Percentiles rank a stretch among this genome's conserved stretches.
These are phyloP conservation scores for Hapalemur alaotrensis DNA, from an alignment of 2,797 vertebrate species.

Conservation along the genomic window DNA sequence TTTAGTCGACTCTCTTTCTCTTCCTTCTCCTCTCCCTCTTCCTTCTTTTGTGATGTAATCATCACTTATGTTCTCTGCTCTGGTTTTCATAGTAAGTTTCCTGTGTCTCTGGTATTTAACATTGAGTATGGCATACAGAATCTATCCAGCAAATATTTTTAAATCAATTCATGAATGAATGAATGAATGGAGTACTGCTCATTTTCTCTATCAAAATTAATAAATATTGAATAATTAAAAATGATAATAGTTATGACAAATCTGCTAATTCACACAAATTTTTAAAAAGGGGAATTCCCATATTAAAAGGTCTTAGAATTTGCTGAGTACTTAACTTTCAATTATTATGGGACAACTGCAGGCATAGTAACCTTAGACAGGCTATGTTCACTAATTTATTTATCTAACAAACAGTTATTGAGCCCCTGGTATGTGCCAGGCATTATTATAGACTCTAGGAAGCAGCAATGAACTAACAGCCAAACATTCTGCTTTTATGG, in stretches of 20 bases:
- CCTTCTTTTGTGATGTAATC: not conserved
- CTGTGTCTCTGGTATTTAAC: not conserved
- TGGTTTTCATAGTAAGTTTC: not conserved
- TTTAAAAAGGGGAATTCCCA: not conserved
- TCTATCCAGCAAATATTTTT: not conserved
- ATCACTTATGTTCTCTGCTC: not conserved
- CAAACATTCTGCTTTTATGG: not conserved
- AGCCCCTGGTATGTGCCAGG: not conserved
- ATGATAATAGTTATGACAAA: not conserved
- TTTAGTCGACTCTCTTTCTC: not conserved
- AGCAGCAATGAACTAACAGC: not conserved
- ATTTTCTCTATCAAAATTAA: slow-evolving; percentile 41
- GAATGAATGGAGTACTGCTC: not conserved
- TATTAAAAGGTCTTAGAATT: slow-evolving; percentile 40
- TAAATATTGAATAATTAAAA: slow-evolving; percentile 45
- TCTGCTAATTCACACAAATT: not conserved
- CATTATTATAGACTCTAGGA: not conserved
- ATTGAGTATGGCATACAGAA: not conserved
- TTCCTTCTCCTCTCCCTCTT: not conserved
- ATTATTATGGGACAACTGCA: slow-evolving; percentile 36
- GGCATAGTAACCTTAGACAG: slow-evolving; percentile 8
- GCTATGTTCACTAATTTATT: not conserved
- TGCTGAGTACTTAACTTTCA: slow-evolving; percentile 58
- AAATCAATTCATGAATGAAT: not conserved
- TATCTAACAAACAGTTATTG: slow-evolving; percentile 15